Conservation (phyloP, 2,113 vertebrate genomes). For the rabbit (Oryctolagus cuniculus) region mOryCun1.1 NC_091435.1:112464001-112464500, state of each 20-base stretch:
- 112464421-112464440: background rate
- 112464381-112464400: background rate
- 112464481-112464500: background rate
- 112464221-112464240: background rate
- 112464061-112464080: background rate
- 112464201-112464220: background rate
- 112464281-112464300: background rate
- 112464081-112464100: background rate
- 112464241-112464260: background rate
- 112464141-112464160: background rate
- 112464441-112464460: background rate
- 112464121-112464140: background rate
- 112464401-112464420: background rate
- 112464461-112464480: background rate
- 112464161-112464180: background rate
- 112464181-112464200: background rate
- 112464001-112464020: background rate
- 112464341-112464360: background rate
- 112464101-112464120: background rate
- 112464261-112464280: conserved; percentile 34
- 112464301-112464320: background rate
- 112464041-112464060: background rate
- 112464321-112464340: background rate
- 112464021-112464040: background rate
- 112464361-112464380: background rate